Conservation (phyloP, 2,888 invertebrate species). For the Allophyes oxyacanthae region DNA sequence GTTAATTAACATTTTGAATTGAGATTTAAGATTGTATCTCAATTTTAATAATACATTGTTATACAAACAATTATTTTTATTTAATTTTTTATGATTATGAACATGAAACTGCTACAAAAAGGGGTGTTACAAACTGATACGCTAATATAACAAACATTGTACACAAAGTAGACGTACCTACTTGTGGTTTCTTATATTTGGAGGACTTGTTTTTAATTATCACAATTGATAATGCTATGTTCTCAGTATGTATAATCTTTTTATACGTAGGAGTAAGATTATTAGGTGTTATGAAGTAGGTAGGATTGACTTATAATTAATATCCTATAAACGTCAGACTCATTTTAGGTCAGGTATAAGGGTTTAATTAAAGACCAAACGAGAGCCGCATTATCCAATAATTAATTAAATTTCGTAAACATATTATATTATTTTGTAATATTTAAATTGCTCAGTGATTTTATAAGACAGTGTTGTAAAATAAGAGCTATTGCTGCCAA, state of each 20-base stretch:
- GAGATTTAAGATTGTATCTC: slow-evolving; percentile 24
- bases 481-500: slow-evolving; percentile 29
- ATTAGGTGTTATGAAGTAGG: no score
- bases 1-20: slow-evolving; percentile 25
- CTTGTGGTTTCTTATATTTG: neutral
- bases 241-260: no score
- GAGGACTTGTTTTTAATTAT: neutral
- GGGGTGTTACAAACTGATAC: neutral
- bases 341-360: no score
- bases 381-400: no score
- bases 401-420: no score
- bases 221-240: no score
- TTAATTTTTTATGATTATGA: neutral
- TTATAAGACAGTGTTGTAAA: neutral
- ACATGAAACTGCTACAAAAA: slow-evolving; percentile 5
- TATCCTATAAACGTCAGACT: no score
- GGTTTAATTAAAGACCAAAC: no score
- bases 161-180: neutral
- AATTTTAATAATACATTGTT: slow-evolving; percentile 23
- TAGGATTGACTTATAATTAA: no score
- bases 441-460: no score
- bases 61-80: slow-evolving; percentile 10
- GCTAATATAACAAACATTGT: neutral
- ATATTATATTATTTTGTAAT: no score
- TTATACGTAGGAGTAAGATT: no score